Evolutionary conservation across 2,113 vertebrate species (phyloP), one percentile per base, ranked within the genome.

Genomic region (Eulacestoma nigropectus): DNA sequence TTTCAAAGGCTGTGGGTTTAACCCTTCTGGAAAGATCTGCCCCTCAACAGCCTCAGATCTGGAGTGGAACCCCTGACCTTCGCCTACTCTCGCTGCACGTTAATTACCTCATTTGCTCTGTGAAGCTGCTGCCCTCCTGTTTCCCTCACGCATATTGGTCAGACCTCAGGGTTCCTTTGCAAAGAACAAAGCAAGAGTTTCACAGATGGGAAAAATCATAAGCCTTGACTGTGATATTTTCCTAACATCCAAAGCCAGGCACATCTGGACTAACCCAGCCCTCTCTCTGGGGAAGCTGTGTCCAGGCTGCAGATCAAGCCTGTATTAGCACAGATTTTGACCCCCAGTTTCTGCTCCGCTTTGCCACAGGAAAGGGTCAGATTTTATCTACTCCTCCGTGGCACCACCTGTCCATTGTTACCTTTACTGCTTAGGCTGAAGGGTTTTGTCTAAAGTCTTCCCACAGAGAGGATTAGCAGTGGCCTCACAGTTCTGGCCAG

Each of bases 401-500:
- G 47, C 82, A 26, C 39, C 18, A 21, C 52, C 53, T 67, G 46
- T 3, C 49, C 50, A 1, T 55, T 62, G 84, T 35, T 78, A 67
- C 69, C 76, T 85, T 27, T 2, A 3, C 29, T 69, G 77, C 82
- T 49, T 1, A 12, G 50, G 63, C 23, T 41, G 70, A 73, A 50
- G 33, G 59, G 57, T 46, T 93, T 94, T 87, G 77, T 27, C 57
- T 59, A 30, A 75, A 84, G 13, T 50, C 77, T 76, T 59, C 69
- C 47, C 60, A 69, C 55, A 50, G 19, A 56, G n/a, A 57, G 69
- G 96, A 95, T 96, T 97, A 94, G 78, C 56, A 35, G 81, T 33
- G 52, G 21, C 85, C 93, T 87, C 72, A 33, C 49, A 69, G 72
- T 55, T 72, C 59, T 30, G 78, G 67, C 49, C 88, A 81, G 29